phyloP scores from a whole-genome alignment of 2,888 invertebrate genomes.

The Eupithecia subfuscata region DNA sequence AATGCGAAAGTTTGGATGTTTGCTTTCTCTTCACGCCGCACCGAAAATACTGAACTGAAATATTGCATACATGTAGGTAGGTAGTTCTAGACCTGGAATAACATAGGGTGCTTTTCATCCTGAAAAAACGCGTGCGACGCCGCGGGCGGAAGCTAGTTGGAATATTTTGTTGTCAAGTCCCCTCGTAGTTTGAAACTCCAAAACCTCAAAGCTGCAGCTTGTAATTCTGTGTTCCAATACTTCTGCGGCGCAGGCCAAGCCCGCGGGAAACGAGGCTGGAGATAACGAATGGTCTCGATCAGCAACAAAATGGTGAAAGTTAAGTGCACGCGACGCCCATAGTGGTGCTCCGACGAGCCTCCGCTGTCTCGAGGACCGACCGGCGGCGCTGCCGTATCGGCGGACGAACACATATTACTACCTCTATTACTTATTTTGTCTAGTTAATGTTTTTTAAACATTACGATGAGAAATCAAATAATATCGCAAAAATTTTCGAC shows the following conservation, averaged over 20 bases:
- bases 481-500: too few relatives aligned
- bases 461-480: not conserved
- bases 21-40: too few relatives aligned
- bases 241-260: not conserved
- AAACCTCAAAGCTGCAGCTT: not conserved
- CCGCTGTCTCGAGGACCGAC: not conserved
- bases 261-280: not conserved
- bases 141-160: not conserved
- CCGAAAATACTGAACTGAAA: too few relatives aligned
- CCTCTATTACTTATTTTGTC: not conserved
- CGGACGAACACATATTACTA: not conserved
- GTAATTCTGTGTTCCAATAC: not conserved
- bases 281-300: not conserved
- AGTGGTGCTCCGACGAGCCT: not conserved
- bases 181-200: not conserved
- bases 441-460: not conserved
- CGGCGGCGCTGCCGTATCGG: not conserved
- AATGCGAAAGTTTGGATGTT: too few relatives aligned
- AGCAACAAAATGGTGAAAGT: constrained; percentile 3
- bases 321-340: not conserved
- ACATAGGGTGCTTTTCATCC: not conserved
- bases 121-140: not conserved
- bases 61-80: too few relatives aligned
- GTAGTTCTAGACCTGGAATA: too few relatives aligned
- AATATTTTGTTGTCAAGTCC: not conserved